Percentiles rank a stretch among this genome's conserved stretches.
Conservation (phyloP, 2,888 invertebrate genomes). For the Epirrhoe alternata region DNA sequence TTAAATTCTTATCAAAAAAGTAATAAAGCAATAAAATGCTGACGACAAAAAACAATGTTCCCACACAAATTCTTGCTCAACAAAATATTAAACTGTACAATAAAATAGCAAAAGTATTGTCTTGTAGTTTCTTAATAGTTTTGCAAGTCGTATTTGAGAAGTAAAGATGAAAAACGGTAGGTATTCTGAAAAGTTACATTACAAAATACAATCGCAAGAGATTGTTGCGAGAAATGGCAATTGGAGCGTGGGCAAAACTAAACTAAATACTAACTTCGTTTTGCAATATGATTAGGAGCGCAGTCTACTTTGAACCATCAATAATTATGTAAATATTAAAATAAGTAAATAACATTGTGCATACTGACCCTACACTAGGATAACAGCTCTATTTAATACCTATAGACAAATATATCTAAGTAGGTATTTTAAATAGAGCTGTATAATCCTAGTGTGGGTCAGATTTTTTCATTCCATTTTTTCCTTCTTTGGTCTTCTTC, state of each 20-base stretch:
- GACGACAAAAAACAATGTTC: background rate
- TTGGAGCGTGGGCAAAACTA: constrained; percentile 58
- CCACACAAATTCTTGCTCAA: constrained; percentile 1
- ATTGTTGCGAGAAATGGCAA: constrained; percentile 54
- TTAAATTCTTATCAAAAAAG: no score
- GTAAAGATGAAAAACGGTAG: constrained; percentile 23
- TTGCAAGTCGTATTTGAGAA: constrained; percentile 27
- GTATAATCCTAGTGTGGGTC: no score
- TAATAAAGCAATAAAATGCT: background rate
- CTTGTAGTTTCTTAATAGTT: constrained; percentile 27
- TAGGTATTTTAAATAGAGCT: no score
- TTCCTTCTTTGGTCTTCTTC: no score
- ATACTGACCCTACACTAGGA: no score
- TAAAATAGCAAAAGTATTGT: constrained; percentile 17
- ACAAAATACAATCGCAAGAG: constrained; percentile 51
- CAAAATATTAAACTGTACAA: constrained; percentile 8
- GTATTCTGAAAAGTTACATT: constrained; percentile 37
- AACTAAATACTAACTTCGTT: constrained; percentile 34
- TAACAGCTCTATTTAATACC: no score
- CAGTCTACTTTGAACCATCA: background rate
- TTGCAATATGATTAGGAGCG: constrained; percentile 42
- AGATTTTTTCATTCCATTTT: no score
- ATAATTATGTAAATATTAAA: no score
- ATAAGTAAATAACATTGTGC: no score
- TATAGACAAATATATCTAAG: no score